Evolutionary conservation across 2,113 vertebrate species (phyloP).

Genomic region (Takifugu flavidus): DNA sequence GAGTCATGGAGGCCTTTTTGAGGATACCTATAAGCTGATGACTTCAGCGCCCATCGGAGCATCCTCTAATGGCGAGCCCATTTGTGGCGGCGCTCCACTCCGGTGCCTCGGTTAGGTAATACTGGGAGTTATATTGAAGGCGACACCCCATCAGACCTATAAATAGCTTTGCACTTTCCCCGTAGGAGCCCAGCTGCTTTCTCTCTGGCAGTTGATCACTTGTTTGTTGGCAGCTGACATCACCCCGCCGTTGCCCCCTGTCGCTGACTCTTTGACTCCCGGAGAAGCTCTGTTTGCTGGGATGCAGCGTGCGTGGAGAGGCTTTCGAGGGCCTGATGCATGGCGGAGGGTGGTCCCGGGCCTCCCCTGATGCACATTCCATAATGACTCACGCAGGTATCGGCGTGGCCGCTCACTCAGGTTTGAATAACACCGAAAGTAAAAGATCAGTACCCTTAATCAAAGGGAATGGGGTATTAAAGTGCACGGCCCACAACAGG

Average conservation of each 20-base stretch:
- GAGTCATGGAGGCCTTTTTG: conserved; percentile 6
- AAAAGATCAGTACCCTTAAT: conserved; percentile 39
- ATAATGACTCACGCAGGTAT: conserved; percentile 31
- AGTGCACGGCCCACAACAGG: conserved; percentile 24
- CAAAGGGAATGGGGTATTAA: conserved; percentile 12
- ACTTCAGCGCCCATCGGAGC: conserved; percentile 13
- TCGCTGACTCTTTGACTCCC: conserved; percentile 32
- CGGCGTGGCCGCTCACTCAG: background rate
- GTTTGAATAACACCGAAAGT: conserved; percentile 5
- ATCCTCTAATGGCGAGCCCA: conserved; percentile 26
- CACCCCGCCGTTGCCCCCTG: conserved; percentile 34
- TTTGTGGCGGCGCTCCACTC: conserved; percentile 6
- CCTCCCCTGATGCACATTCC: conserved; percentile 21
- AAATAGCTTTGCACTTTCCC: conserved; percentile 59
- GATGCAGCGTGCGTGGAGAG: background rate
- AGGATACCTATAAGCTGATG: conserved; percentile 19
- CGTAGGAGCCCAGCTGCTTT: conserved; percentile 55
- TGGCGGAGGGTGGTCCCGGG: conserved; percentile 2
- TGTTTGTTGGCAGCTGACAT: conserved; percentile 54
- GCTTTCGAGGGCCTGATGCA: conserved; percentile 3
- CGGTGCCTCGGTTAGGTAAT: conserved; percentile 47
- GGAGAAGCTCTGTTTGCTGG: background rate
- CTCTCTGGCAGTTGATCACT: conserved; percentile 53
- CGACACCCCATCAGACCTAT: conserved; percentile 60
- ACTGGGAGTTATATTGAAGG: conserved; percentile 53